phyloP scores from a whole-genome alignment of 2,888 invertebrate genomes.

The Chaetoderma sp. region DNA sequence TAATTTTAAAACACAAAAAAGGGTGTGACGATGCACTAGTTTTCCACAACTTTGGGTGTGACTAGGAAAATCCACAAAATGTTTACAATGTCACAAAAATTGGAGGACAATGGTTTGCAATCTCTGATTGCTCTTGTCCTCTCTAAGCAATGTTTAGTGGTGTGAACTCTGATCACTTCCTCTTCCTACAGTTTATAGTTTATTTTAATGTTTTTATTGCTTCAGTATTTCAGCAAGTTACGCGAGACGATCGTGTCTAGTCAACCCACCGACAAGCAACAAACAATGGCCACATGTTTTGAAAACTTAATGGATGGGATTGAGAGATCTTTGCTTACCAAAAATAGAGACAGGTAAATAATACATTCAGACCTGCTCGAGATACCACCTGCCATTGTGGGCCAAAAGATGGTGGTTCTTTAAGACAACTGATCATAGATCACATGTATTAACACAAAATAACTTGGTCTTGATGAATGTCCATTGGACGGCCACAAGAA shows the following conservation, averaged over 20 bases:
- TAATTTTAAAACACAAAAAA: too few relatives aligned
- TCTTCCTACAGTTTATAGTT: not conserved
- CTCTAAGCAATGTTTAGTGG: not conserved
- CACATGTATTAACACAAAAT: too few relatives aligned
- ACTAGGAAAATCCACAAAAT: too few relatives aligned
- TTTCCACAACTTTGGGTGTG: too few relatives aligned
- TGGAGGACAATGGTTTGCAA: not conserved
- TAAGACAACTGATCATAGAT: too few relatives aligned
- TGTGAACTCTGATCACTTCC: constrained; percentile 11
- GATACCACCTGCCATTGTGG: too few relatives aligned
- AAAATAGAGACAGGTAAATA: constrained; percentile 92
- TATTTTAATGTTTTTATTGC: constrained; percentile 32
- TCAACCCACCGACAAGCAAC: constrained; percentile 86
- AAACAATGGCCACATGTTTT: constrained; percentile 91
- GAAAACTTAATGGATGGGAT: constrained; percentile 96
- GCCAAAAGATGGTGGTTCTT: too few relatives aligned
- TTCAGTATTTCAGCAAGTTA: constrained; percentile 78
- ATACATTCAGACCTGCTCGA: not conserved
- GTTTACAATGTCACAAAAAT: not conserved
- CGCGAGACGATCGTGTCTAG: constrained; percentile 88
- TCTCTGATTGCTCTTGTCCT: not conserved
- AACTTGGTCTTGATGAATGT: too few relatives aligned
- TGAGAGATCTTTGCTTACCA: constrained; percentile 93
- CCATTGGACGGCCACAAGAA: too few relatives aligned
- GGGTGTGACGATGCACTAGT: too few relatives aligned